These are phyloP conservation scores for Diorhabda sublineata DNA, from an alignment of 1,140 invertebrate genomes.

Conservation along the genomic window DNA sequence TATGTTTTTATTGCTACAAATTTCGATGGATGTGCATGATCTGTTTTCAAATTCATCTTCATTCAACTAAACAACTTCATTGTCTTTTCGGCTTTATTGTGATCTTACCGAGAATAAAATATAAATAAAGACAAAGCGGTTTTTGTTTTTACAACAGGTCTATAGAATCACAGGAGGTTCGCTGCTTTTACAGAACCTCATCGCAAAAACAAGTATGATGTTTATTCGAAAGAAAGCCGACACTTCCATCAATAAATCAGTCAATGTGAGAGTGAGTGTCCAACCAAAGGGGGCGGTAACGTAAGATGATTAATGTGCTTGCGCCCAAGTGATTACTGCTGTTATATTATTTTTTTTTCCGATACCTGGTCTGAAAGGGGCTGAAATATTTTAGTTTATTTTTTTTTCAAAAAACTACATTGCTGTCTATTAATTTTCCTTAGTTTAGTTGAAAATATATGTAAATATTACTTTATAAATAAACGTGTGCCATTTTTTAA, in stretches of 20 bases:
- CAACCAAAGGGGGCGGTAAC: constrained; percentile 39
- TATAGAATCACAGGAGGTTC: neutral
- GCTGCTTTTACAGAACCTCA: neutral
- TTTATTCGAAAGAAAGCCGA: constrained; percentile 34
- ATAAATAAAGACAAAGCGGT: constrained; percentile 1
- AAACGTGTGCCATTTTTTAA: too few species aligned
- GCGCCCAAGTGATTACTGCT: constrained; percentile 46
- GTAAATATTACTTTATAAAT: too few species aligned
- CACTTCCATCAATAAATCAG: constrained; percentile 45
- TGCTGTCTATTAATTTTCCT: too few species aligned
- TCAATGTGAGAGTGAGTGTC: constrained; percentile 38
- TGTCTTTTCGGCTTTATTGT: neutral
- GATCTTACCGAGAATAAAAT: constrained; percentile 1
- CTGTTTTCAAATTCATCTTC: neutral
- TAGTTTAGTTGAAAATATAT: too few species aligned
- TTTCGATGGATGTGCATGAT: neutral
- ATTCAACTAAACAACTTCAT: neutral
- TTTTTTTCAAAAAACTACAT: too few species aligned
- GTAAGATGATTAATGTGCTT: constrained; percentile 44
- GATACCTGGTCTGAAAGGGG: constrained; percentile 23
- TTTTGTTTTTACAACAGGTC: neutral
- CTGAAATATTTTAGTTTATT: too few species aligned
- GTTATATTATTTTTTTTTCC: constrained; percentile 42
- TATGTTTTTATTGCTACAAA: neutral
- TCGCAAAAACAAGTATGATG: constrained; percentile 23